Evolutionary conservation across 2,797 vertebrate species (phyloP), one percentile per base, ranked within the genome.

Genomic region (Lacerta viridis): DNA sequence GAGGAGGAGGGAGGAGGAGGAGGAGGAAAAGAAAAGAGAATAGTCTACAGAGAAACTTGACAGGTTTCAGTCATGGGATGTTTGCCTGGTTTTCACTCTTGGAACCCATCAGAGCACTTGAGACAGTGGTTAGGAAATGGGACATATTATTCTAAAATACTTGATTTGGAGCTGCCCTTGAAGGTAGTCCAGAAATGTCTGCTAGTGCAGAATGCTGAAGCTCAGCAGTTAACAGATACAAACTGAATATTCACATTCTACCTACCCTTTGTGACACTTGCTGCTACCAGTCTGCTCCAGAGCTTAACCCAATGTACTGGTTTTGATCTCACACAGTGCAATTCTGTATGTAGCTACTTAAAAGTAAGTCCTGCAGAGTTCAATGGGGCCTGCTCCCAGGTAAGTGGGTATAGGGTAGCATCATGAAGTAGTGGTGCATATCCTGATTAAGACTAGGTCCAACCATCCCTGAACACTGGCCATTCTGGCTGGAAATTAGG

Each of bases 11-110:
- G 41, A 41, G 41, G 43, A 46, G 10, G 46, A 50, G 11, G 50
- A 50, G 50, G 50, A 3, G 50, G 3, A 50, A 13, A 3, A 17
- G 17, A 85, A 36, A 87, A 74, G 7, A 69, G 84, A 86, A 86
- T 72, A 5, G 33, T 15, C 5, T 61, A 25, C 77, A 15, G 9
- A 33, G 81, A 89, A 83, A 89, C 41, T 50, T 90, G 46, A 36
- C 43, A 39, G 18, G 6, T 25, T 88, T 64, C 50, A 25, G 82
- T 59, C 55, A 61, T 25, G 8, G 68, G 27, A 55, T 72, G 29
- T 39, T 82, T 87, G 79, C 29, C 33, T 33, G 10, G 17, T 41
- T 85, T 59, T 68, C 8, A 0, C 18, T 85, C 50, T 68, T 46
- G 39, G 61, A 83, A 41, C 23, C 50, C 87, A 76, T 33, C 3